Evolutionary conservation across 2,113 vertebrate genomes (phyloP), one percentile per base, ranked within the genome.

Genomic region (Pangasianodon gigas): DNA sequence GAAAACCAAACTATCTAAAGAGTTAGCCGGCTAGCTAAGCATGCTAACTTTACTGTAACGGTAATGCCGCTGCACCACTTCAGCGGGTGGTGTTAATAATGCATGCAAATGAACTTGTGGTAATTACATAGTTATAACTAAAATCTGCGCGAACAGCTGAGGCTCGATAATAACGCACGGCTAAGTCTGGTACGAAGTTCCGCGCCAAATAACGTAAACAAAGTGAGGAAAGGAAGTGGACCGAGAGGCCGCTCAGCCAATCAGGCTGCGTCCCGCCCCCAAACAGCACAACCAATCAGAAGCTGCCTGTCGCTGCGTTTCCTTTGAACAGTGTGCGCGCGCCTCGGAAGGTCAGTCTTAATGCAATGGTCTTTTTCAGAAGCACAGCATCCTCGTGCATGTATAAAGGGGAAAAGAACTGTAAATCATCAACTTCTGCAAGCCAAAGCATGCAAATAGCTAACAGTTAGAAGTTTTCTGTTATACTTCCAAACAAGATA

Each of bases 41-140:
- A 74, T 58, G 51, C 85, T 87, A 56, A 58, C 44, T 75, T 18
- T n/a, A 77, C 67, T 26, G 21, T 16, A 29, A 10, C 54, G 18
- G 21, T 6, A 24, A 10, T 29, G 21, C 56, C 1, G 82, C 52
- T 24, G 52, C 52, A 37, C 19, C 32, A 37, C 54, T 14, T 84
- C 41, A 84, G 37, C 37, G 1, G 9, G 37, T 29, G 37, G 56
- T 44, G 24, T 60, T 62, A 62, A 62, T 62, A 46, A 84, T 29
- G 37, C 82, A 60, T 16, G 24, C n/a, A 46, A 84, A 26, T 32
- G 18, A 44, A 1, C 2, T 2, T 26, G 24, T 46, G 21, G 29
- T 62, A 44, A 84, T 46, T 84, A 84, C 82, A 84, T 8, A 46
- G 82, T 84, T 16, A 84, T 84, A 62, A 84, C 82, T 29, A 26